phyloP scores from a whole-genome alignment of 2,113 vertebrate species.

The Lethenteron reissneri region DNA sequence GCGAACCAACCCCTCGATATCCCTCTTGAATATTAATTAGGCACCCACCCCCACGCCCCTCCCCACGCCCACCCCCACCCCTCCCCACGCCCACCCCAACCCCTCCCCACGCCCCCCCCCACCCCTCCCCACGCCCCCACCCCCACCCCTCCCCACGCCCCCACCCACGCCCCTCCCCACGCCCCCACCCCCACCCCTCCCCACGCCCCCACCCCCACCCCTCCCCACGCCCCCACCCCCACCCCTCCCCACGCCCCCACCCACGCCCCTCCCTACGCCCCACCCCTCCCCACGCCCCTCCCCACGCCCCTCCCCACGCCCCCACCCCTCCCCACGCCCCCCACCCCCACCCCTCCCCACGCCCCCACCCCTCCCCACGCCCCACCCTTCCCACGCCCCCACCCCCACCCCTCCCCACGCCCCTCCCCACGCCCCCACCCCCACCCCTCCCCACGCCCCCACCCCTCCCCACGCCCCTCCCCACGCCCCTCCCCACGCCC shows the following conservation, averaged over 20 bases:
- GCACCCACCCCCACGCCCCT: neutral
- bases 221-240: neutral
- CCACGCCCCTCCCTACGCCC: neutral
- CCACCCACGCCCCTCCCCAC: neutral
- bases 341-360: too few relatives aligned
- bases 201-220: neutral
- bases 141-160: too few relatives aligned
- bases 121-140: too few relatives aligned
- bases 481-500: neutral
- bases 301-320: neutral
- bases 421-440: too few relatives aligned
- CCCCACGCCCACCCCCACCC: neutral
- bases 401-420: neutral
- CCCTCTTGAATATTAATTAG: too few relatives aligned
- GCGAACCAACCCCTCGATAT: too few relatives aligned
- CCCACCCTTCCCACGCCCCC: neutral
- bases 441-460: neutral
- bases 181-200: too few relatives aligned
- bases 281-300: neutral
- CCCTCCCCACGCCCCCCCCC: too few relatives aligned
- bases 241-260: neutral
- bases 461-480: neutral
- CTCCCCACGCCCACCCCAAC: neutral
- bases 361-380: too few relatives aligned
- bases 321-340: too few relatives aligned